phyloP scores from a whole-genome alignment of 2,113 vertebrate species.

The Semnornis frantzii region DNA sequence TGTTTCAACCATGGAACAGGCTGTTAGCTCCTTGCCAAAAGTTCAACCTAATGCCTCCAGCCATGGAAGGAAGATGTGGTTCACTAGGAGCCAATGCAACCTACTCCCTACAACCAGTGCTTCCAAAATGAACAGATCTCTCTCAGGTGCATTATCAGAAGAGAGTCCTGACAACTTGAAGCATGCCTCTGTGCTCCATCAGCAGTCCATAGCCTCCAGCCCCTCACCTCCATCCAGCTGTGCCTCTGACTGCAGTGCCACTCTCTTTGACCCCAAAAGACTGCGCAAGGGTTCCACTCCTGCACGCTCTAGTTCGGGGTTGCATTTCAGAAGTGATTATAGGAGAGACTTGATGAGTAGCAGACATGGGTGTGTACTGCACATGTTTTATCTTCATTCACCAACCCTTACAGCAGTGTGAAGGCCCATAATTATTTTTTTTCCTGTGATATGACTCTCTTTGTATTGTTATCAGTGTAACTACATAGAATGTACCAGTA shows the following conservation, averaged over 20 bases:
- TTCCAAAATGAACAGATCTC: neutral
- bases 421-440: neutral
- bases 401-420: neutral
- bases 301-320: neutral
- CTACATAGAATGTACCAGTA: neutral
- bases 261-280: neutral
- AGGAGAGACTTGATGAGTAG: neutral
- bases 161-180: neutral
- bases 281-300: neutral
- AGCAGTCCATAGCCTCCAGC: neutral
- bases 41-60: neutral
- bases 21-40: neutral
- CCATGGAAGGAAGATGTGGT: neutral
- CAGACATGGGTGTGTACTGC: neutral
- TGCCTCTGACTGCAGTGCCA: neutral
- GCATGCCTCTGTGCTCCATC: accelerated
- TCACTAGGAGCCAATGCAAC: neutral
- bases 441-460: neutral
- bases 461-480: neutral
- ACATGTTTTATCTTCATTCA: neutral
- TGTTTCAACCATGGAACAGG: neutral
- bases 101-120: neutral
- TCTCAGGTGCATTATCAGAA: neutral
- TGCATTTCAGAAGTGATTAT: neutral
- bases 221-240: neutral